These are phyloP conservation scores for Stegostoma tigrinum DNA, from an alignment of 2,113 vertebrate genomes.

Conservation along the genomic window DNA sequence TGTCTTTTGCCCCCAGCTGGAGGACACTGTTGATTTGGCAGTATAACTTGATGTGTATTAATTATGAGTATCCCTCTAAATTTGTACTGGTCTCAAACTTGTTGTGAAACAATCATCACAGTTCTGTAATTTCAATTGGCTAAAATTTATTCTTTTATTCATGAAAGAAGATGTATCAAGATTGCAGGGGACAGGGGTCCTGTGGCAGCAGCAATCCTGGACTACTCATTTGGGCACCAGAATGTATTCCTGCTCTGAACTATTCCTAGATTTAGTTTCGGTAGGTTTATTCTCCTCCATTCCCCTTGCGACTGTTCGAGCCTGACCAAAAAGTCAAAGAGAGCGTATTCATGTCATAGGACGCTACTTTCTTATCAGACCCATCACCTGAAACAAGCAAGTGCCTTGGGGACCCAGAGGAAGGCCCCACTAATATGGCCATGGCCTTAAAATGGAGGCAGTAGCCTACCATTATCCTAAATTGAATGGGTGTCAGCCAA, in stretches of 20 bases:
- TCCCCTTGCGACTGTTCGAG: neutral
- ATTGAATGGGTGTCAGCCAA: neutral
- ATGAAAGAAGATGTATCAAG: neutral
- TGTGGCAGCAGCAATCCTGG: neutral
- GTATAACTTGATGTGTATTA: neutral
- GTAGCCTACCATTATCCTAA: neutral
- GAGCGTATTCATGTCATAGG: neutral
- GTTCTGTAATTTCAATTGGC: neutral
- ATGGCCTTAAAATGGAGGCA: neutral
- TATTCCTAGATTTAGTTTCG: neutral
- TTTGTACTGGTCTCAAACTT: neutral
- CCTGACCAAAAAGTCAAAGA: neutral
- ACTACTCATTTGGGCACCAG: neutral
- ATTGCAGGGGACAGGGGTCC: neutral
- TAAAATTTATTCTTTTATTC: neutral
- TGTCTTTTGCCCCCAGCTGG: neutral
- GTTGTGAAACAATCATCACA: neutral
- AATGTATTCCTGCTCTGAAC: neutral
- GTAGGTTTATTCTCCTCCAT: neutral
- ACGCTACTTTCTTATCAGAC: neutral
- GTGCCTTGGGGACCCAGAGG: neutral
- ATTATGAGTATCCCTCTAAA: neutral
- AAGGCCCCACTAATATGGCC: neutral
- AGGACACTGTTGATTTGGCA: neutral
- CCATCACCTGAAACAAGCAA: neutral